Evolutionary conservation across 35 echinoderm and acorn worm species (phyloP).

Genomic region (Lytechinus pictus): DNA sequence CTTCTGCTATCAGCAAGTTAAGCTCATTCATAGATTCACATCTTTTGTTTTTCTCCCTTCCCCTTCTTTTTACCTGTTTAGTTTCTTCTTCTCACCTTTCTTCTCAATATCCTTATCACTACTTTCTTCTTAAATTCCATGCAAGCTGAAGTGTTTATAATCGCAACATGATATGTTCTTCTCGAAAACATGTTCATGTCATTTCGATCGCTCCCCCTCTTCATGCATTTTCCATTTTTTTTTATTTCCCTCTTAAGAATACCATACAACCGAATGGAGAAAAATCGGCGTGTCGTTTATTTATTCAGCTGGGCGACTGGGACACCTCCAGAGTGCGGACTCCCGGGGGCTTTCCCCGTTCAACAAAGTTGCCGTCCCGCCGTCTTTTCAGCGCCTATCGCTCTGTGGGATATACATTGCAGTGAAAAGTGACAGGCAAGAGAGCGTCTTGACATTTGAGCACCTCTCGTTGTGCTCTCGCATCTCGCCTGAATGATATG

Average conservation of each 20-base stretch:
- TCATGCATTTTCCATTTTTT: not conserved
- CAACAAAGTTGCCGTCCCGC: not conserved
- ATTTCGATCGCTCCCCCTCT: not conserved
- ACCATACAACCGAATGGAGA: not conserved
- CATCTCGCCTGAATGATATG: not conserved
- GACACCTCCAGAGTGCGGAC: not conserved
- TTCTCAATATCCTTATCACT: no score
- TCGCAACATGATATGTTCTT: not conserved
- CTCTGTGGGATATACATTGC: not conserved
- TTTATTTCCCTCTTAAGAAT: not conserved
- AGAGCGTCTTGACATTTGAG: not conserved
- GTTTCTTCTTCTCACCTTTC: no score
- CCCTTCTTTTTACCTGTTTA: no score
- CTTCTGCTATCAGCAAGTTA: not conserved
- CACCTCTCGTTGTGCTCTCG: not conserved
- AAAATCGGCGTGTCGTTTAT: not conserved
- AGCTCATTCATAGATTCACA: not conserved
- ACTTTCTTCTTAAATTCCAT: no score
- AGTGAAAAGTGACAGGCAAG: not conserved
- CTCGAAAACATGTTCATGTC: not conserved
- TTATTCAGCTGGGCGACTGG: not conserved
- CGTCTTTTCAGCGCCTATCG: not conserved
- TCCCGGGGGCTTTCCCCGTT: not conserved
- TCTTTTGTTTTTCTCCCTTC: not conserved
- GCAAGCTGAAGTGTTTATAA: not conserved